Evolutionary conservation across 2,888 invertebrate species (phyloP).

Genomic region (Pachymerium ferrugineum): DNA sequence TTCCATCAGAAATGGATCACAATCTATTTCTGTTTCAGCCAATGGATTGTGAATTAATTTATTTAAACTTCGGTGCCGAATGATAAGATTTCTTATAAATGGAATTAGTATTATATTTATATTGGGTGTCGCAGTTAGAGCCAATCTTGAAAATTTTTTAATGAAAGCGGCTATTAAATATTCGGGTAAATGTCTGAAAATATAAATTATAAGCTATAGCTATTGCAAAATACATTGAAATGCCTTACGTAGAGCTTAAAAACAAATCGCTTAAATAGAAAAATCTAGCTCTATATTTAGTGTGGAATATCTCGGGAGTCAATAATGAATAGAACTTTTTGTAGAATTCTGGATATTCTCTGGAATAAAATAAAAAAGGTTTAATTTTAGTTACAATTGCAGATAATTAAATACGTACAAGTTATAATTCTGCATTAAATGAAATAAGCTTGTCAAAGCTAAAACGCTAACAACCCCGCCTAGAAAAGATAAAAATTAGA

Average conservation of each 20-base stretch:
- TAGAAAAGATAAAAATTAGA: conserved; percentile 45
- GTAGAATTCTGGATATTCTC: conserved; percentile 90
- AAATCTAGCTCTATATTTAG: conserved; percentile 79
- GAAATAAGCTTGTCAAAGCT: conserved; percentile 85
- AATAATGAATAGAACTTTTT: conserved; percentile 91
- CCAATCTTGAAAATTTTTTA: conserved; percentile 77
- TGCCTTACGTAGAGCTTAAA: conserved; percentile 77
- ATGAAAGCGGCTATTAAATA: conserved; percentile 86
- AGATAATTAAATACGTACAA: conserved; percentile 53
- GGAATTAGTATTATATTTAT: conserved; percentile 69
- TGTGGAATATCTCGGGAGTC: conserved; percentile 82
- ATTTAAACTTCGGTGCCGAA: conserved; percentile 73
- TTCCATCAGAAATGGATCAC: conserved; percentile 79
- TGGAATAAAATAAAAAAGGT: conserved; percentile 42
- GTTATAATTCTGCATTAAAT: conserved; percentile 83
- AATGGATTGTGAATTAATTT: conserved; percentile 42
- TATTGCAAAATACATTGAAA: conserved; percentile 27
- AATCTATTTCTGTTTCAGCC: conserved; percentile 42
- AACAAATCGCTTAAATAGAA: conserved; percentile 85
- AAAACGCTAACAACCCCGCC: conserved; percentile 83
- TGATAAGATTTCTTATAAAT: conserved; percentile 77
- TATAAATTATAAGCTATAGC: neutral
- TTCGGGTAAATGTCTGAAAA: conserved; percentile 75
- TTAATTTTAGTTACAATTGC: neutral
- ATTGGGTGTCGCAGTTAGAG: conserved; percentile 73